Base-by-base conservation (phyloP, 2,113 vertebrate genomes). In the Lates calcarifer region DNA sequence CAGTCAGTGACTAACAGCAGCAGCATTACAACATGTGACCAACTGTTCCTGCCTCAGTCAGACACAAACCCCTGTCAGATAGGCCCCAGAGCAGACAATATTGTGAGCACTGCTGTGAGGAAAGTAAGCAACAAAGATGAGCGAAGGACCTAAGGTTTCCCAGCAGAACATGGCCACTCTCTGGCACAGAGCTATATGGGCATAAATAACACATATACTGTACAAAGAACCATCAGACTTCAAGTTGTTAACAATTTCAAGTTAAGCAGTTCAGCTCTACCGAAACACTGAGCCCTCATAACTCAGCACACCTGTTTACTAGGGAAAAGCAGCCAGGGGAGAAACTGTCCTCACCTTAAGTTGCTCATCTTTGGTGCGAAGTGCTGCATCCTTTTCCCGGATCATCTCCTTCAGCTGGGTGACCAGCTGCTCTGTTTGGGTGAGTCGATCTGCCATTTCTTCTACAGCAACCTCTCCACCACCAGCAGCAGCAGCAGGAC, bases 381-480 rank as follows among this genome's bases (percentile, higher is more conserved):
- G 95, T 15, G 92, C 88, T 22, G 92, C 91, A 75, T 98, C 97
- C 77, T 96, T 98, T 79, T 97, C 96, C 49, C 95, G 90, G 89
- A 97, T 95, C 70, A 97, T 85, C 82, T 96, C 96, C 84, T 98
- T 98, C 3, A 98, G 94, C 88, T 97, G 97, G 9, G 90, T 10
- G 62, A 97, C 95, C 5, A 98, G 95, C 88, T 95, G 96, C 81
- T 98, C 91, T 0, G 95, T 97, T 41, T 95, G 96, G 0, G 51
- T 63, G 86, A 98, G 94, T 76, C 95, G 95, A 60, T 98, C 97
- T 0, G 90, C 82, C 80, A 96, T 82, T 80, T 98, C 97, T 0
- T 92, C 86, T 17, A 94, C 82, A 0, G 89, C 43, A 0, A 81
- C 64, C 26, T 63, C 85, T 29, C 62, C 80, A 5, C 69, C 74